Evolutionary conservation across 2,113 vertebrate genomes (phyloP).

Genomic region (Orcinus orca): DNA sequence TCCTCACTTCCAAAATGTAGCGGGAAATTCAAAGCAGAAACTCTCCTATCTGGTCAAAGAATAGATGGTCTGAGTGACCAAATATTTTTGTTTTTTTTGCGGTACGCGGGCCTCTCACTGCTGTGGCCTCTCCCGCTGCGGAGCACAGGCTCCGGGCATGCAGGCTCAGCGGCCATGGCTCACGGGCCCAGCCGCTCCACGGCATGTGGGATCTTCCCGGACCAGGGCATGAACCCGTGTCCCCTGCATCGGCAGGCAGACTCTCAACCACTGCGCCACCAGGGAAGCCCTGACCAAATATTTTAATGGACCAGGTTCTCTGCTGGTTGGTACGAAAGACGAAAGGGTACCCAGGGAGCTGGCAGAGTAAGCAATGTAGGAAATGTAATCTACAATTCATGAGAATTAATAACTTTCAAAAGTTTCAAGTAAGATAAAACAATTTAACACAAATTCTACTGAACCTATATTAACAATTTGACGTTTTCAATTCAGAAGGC

Average conservation of each 20-base stretch:
- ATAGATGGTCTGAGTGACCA: background rate
- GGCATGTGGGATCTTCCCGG: no score
- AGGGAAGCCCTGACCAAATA: background rate
- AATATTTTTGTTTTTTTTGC: background rate
- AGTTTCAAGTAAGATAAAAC: slow-evolving; percentile 18
- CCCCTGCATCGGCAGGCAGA: no score
- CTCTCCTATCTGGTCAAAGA: background rate
- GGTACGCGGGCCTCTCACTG: no score
- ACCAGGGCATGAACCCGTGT: no score
- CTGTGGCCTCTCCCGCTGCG: no score
- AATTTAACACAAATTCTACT: background rate
- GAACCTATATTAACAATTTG: background rate
- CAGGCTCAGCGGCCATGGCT: no score
- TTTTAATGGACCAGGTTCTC: background rate
- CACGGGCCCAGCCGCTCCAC: no score
- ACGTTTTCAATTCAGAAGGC: background rate
- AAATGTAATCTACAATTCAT: background rate
- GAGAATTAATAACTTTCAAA: background rate
- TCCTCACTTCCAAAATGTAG: slow-evolving; percentile 2
- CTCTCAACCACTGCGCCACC: no score
- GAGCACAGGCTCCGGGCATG: no score
- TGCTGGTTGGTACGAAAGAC: background rate
- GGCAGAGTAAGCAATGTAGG: background rate
- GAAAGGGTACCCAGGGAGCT: background rate
- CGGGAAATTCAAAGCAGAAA: slow-evolving; percentile 13